Base-by-base conservation (phyloP, 1,140 invertebrate species). In the Phymastichus coffea region DNA sequence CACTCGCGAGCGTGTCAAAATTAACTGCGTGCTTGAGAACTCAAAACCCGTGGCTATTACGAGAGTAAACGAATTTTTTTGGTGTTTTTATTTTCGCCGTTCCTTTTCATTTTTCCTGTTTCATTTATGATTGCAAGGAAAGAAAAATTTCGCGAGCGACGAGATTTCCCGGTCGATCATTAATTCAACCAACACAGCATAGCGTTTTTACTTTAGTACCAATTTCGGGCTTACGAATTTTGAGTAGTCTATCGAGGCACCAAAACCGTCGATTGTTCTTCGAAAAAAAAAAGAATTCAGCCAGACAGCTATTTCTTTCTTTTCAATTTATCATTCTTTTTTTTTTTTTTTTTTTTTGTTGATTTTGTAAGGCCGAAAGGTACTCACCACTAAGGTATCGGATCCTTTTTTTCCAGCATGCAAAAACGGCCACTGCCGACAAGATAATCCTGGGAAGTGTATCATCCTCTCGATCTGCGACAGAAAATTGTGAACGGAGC, bases 181-280 rank as follows among this genome's bases (percentile, higher is more conserved):
- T 10, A 2, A 28, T 14, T n/a, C n/a, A n/a, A n/a, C n/a, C n/a
- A 1, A 25, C 6, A n/a, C 28, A 49, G 56, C 26, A 52, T 41
- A 9, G 20, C 33, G 19, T 23, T 55, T 52, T 19, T 33, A 2
- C n/a, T n/a, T 41, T 7, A 37, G 17, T 28, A 54, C 2, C 17
- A 51, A 47, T 61, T 63, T 59, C 14, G 40, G 53, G 37, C 56
- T 20, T 54, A 44, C 19, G 33, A 73, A 73, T 79, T 78, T 77
- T 55, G 71, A 71, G 66, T 78, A 78, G 68, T 79, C 77, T 77
- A 79, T 78, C 75, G 72, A 74, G 74, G 71, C 74, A 79, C 77
- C 72, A 79, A 79, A 69, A 79, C 63, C 75, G 63, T 63, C 49
- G 62, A 62, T 60, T 33, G 9, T 41, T 9, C 14, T 7, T 9